Evolutionary conservation across 1,140 invertebrate species (phyloP), one percentile per base, ranked within the genome.

Genomic region (Campodea augens): DNA sequence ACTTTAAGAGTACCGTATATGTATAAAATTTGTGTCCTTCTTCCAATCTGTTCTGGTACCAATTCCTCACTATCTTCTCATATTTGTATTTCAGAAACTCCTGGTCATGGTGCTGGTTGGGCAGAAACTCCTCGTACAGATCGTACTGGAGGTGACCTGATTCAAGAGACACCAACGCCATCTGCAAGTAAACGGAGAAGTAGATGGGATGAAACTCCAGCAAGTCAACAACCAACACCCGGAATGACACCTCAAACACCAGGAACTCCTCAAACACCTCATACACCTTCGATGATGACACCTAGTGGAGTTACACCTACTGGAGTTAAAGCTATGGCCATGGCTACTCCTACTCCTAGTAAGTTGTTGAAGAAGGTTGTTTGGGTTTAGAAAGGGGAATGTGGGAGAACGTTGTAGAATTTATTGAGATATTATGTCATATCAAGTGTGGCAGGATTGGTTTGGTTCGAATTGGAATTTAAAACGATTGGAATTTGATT

Each of bases 71-170:
- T n/a, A n/a, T n/a, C n/a, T n/a, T n/a, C n/a, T n/a, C n/a, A n/a
- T n/a, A n/a, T n/a, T n/a, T n/a, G n/a, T 23, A 45, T 54, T 56
- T 18, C 52, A 78, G 91, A 95, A 68, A 97, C 91, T 2, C 90
- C 91, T 3, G 89, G 86, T 0, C 88, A 95, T 63, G 80, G 73
- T 32, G 88, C 84, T 59, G 89, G 89, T 15, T 98, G 95, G 82
- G 91, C 93, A 12, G 95, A 99, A 66, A 98, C 95, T 0, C 95
- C 95, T 0, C 75, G 88, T 47, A 91, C 91, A 0, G 90, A 97
- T 58, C 73, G 73, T 19, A 75, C 68, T 2, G 67, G 68, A 15
- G 73, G 73, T 2, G 87, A 91, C 59, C 68, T 82, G 7, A 88
- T 89, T 45, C 82, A 87, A 56, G 82, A 89, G 61, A 89, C 84